Conservation (phyloP, 1,140 invertebrate species). For the Tetranychus urticae region DNA sequence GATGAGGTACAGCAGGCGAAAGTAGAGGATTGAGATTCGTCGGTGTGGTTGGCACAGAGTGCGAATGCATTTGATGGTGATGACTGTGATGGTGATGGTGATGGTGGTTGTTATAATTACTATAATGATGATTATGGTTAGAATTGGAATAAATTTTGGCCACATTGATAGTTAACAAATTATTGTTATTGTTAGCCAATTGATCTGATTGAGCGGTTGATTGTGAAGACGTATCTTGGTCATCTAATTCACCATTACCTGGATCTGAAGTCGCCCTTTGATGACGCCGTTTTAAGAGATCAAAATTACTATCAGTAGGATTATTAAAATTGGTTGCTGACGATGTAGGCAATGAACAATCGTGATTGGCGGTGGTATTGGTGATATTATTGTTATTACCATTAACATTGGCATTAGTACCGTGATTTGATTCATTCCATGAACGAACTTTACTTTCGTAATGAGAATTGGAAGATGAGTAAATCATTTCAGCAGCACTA, state of each 20-base stretch:
- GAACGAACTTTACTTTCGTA: neutral
- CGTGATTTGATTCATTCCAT: neutral
- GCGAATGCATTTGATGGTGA: neutral
- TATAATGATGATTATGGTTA: neutral
- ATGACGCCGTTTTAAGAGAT: neutral
- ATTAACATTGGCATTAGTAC: neutral
- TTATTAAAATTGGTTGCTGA: neutral
- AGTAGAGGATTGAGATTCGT: neutral
- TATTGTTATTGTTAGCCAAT: neutral
- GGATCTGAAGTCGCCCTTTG: neutral
- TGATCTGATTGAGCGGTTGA: neutral
- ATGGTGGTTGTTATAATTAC: neutral
- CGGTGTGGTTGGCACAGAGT: slow-evolving; percentile 5
- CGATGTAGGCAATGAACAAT: neutral
- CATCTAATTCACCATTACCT: slow-evolving; percentile 3
- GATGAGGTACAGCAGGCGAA: neutral
- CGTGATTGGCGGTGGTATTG: neutral
- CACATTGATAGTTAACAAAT: neutral
- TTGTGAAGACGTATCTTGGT: neutral
- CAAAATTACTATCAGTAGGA: neutral
- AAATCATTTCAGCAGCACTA: neutral
- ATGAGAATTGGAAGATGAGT: neutral
- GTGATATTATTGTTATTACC: neutral
- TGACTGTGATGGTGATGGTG: neutral
- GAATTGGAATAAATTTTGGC: neutral